Base-by-base conservation (phyloP, 2,113 vertebrate species). In the Struthidea cinerea region DNA sequence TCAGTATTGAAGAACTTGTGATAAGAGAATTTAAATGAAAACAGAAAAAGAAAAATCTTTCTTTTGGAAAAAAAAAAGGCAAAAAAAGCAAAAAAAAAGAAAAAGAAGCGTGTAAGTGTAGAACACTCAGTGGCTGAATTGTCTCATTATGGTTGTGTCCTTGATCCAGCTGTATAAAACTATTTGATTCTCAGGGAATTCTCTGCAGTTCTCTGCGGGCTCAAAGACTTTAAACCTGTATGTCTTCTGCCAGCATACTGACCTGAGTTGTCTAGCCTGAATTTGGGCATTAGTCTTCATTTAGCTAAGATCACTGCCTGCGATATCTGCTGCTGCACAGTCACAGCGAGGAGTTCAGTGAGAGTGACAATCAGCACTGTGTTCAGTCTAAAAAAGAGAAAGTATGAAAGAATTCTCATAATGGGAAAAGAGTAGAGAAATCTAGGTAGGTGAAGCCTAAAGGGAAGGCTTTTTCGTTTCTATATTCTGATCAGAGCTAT, bases 261-360 rank as follows among this genome's bases (percentile, higher is more conserved):
- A 79, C 87, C 64, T 63, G 68, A 52, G 59, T 8, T 73, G 61
- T 57, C 52, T 61, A 53, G 33, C 6, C 24, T 85, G 59, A 76
- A 87, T 83, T 35, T 63, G 28, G 35, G 23, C 67, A 84, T 91
- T 80, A 77, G 42, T 86, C 59, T 87, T 88, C 57, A 88, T 91
- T 85, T 86, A 87, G 27, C 57, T 73, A 59, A 79, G 70, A 94
- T 76, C 59, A 47, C 15, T 74, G 39, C 5, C 67, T 93, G 55
- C 0, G 0, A 55, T 65, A 53, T 90, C 46, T 80, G 50, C 67
- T 70, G 78, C 55, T 67, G 13, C 55, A 65, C 42, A 65, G 26
- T 32, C 60, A 22, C 37, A 77, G 27, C 3, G 1, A 75, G 18
- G 47, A 82, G 61, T 82, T 84, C 74, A 57, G 44, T 37, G 60